Evolutionary conservation across 1,140 invertebrate genomes (phyloP).

Genomic region (Medauroidea extradentata): DNA sequence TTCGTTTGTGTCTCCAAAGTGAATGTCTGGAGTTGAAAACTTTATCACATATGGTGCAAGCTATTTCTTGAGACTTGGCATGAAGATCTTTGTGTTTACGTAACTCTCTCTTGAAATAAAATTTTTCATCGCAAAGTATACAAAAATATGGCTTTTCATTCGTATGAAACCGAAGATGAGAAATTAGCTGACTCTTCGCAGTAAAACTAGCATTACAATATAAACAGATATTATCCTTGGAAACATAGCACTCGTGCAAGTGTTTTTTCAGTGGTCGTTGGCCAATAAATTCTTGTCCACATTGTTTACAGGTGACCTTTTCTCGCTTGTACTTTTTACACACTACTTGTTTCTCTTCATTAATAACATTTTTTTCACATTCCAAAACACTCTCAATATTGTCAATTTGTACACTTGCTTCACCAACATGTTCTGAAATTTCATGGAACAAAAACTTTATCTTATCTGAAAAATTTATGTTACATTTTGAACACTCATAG

Average conservation of each 20-base stretch:
- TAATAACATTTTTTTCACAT: not conserved
- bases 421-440: slow-evolving; percentile 7
- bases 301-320: not conserved
- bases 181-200: slow-evolving; percentile 1
- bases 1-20: slow-evolving; percentile 11
- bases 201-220: slow-evolving; percentile 10
- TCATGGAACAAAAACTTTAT: slow-evolving; percentile 7
- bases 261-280: slow-evolving; percentile 4
- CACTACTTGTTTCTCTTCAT: not conserved
- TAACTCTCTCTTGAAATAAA: slow-evolving; percentile 10
- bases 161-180: slow-evolving; percentile 6
- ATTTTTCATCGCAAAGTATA: not conserved
- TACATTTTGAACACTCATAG: slow-evolving; percentile 6
- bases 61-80: not conserved
- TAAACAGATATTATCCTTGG: slow-evolving; percentile 10
- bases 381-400: not conserved
- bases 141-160: slow-evolving; percentile 13
- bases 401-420: not conserved
- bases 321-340: slow-evolving; percentile 3
- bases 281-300: slow-evolving; percentile 4
- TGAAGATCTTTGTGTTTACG: not conserved
- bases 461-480: not conserved
- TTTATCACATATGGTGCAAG: slow-evolving; percentile 4
- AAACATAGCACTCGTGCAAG: slow-evolving; percentile 1
- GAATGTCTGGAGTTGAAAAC: not conserved